These are phyloP conservation scores for Clivina fossor DNA, from an alignment of 2,888 invertebrate genomes.

Conservation along the genomic window DNA sequence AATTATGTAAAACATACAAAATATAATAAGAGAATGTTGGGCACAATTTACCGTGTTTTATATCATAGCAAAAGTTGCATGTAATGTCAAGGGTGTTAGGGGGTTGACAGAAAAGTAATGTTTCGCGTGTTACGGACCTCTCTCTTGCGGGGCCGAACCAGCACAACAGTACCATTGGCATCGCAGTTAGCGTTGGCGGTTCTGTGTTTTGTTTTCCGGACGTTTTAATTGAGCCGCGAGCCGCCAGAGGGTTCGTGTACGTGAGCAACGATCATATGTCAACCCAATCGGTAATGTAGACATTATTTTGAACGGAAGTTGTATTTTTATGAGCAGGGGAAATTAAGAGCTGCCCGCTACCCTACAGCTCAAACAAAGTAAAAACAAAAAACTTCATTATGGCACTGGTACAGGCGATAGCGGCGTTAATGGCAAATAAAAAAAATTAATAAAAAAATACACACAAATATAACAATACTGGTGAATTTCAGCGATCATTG, in stretches of 20 bases:
- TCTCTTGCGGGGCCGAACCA: no score
- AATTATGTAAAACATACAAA: no score
- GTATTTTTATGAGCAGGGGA: conserved; percentile 31
- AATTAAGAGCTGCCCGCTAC: conserved; percentile 27
- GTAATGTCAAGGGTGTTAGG: background rate
- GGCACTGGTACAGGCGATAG: conserved; percentile 24
- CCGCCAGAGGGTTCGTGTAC: conserved; percentile 8
- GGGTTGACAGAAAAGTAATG: conserved; percentile 31
- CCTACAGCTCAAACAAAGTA: no score
- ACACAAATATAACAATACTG: no score
- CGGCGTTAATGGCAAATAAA: conserved; percentile 28
- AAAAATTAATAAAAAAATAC: conserved; percentile 29
- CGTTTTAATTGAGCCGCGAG: conserved; percentile 27
- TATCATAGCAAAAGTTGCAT: background rate
- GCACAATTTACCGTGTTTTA: no score
- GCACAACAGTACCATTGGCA: no score
- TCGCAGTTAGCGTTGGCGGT: no score
- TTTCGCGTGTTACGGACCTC: conserved; percentile 19
- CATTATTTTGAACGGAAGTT: conserved; percentile 33
- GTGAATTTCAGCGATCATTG: conserved; percentile 16
- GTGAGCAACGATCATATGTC: conserved; percentile 32
- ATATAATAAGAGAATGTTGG: no score
- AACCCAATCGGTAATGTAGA: conserved; percentile 34
- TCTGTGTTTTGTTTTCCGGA: conserved; percentile 28
- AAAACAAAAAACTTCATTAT: conserved; percentile 32